Conservation (phyloP, 2,888 invertebrate species). For the Cantharis flavilabris region DNA sequence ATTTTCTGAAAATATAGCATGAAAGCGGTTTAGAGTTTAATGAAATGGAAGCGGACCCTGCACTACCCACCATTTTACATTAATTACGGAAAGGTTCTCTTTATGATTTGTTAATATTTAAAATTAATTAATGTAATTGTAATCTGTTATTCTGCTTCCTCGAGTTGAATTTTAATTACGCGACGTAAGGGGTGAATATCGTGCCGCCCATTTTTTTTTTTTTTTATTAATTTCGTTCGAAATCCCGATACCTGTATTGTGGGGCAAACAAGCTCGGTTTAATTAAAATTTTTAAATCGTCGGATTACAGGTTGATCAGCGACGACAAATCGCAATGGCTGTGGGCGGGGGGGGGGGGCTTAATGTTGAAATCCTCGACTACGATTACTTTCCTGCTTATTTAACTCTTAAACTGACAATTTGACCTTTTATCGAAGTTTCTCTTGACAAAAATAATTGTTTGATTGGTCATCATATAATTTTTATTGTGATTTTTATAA, state of each 20-base stretch:
- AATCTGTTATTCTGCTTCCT: neutral
- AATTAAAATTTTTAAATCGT: neutral
- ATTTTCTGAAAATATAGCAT: neutral
- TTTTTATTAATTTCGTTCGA: neutral
- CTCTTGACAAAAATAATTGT: neutral
- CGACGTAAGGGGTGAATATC: neutral
- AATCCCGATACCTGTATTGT: neutral
- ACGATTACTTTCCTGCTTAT: no score
- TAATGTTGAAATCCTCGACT: neutral
- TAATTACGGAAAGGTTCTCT: neutral
- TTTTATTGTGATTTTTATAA: neutral
- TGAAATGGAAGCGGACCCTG: neutral
- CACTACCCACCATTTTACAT: neutral
- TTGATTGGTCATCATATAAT: neutral
- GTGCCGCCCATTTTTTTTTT: neutral
- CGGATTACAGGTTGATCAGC: neutral
- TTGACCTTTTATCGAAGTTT: neutral
- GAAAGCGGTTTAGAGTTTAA: neutral
- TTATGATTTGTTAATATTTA: constrained; percentile 5
- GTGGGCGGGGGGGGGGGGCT: no score
- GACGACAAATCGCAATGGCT: neutral
- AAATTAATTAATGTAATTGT: constrained; percentile 2
- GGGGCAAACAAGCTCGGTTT: neutral
- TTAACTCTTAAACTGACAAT: no score
- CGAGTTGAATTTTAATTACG: neutral